These are phyloP conservation scores for Pogonophryne albipinna DNA, from an alignment of 2,797 vertebrate genomes.

Conservation along the genomic window DNA sequence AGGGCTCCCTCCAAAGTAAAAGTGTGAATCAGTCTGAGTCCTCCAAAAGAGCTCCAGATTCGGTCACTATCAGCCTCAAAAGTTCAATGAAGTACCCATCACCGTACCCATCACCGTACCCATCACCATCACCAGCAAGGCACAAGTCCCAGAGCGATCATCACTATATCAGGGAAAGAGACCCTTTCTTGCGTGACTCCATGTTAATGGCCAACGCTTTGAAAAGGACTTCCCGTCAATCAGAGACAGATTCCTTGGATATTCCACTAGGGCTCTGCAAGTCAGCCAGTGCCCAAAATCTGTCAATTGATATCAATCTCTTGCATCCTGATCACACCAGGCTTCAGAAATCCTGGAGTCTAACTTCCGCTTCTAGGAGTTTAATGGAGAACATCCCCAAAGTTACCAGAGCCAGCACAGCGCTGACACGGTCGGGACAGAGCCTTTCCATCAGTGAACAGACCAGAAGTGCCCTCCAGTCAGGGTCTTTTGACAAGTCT, in stretches of 20 bases:
- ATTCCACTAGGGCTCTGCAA: constrained; percentile 87
- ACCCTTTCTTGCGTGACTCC: constrained; percentile 74
- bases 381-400: constrained; percentile 80
- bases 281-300: constrained; percentile 93
- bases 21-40: constrained; percentile 78
- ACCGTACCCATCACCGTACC: constrained; percentile 68
- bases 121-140: constrained; percentile 76
- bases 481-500: constrained; percentile 79
- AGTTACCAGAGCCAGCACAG: constrained; percentile 60
- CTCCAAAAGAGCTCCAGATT: constrained; percentile 71
- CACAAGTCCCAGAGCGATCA: constrained; percentile 86
- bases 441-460: constrained; percentile 81
- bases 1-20: constrained; percentile 73
- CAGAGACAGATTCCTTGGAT: constrained; percentile 86
- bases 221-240: constrained; percentile 72
- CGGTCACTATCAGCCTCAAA: constrained; percentile 71
- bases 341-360: constrained; percentile 93
- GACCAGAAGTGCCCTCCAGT: constrained; percentile 79
- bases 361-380: constrained; percentile 69
- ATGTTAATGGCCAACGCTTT: constrained; percentile 73
- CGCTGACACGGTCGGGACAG: constrained; percentile 61
- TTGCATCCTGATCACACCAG: constrained; percentile 79
- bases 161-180: constrained; percentile 73
- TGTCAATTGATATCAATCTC: constrained; percentile 84
- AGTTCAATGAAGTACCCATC: constrained; percentile 79